Evolutionary conservation across 2,113 vertebrate species (phyloP).

Genomic region (Carollia perspicillata): DNA sequence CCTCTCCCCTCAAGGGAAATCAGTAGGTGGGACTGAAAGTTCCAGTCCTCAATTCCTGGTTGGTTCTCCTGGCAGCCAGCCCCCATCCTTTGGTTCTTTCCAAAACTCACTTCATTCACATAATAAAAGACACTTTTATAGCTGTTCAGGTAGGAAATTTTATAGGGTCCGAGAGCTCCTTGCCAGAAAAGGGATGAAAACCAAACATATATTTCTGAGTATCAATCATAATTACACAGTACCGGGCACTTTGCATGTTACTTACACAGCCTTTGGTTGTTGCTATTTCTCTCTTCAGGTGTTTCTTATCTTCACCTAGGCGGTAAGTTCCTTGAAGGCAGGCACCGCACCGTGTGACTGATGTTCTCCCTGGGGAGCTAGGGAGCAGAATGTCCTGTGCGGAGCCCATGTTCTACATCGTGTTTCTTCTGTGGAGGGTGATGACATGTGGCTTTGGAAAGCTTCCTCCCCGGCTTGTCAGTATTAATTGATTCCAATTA

Average conservation of each 20-base stretch:
- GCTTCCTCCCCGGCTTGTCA: neutral
- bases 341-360: neutral
- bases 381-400: neutral
- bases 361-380: neutral
- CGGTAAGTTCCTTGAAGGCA: neutral
- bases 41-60: neutral
- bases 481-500: neutral
- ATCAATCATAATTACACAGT: neutral
- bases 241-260: neutral
- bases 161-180: neutral
- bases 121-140: neutral
- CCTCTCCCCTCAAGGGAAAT: neutral
- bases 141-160: neutral
- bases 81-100: neutral
- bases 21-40: neutral
- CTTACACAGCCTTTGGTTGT: neutral
- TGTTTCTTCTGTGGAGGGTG: neutral
- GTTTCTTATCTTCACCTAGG: neutral
- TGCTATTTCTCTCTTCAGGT: neutral
- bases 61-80: neutral
- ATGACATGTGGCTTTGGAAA: neutral
- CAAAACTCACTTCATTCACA: neutral
- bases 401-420: neutral
- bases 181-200: neutral
- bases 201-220: neutral